Conservation (phyloP, 2,797 vertebrate genomes). For the Anniella stebbinsi region DNA sequence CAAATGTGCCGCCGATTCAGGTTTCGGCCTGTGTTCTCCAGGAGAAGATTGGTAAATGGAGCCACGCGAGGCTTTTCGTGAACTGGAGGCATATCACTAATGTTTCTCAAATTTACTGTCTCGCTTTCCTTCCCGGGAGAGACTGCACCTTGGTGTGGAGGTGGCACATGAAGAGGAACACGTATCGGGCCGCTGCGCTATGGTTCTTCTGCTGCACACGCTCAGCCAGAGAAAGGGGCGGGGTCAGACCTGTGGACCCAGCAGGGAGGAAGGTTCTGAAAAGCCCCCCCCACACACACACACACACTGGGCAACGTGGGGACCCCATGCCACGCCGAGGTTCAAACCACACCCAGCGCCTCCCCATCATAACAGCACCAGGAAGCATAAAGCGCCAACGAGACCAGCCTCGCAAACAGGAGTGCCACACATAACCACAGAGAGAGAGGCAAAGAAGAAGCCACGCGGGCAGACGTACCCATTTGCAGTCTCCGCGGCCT, state of each 20-base stretch:
- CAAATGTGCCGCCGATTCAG: neutral
- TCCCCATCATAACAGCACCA: neutral
- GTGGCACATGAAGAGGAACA: neutral
- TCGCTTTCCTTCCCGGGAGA: neutral
- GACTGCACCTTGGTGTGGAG: no score
- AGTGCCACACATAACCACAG: neutral
- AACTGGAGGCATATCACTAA: neutral
- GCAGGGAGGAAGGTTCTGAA: neutral
- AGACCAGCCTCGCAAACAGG: conserved; percentile 24
- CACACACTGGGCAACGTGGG: conserved; percentile 50
- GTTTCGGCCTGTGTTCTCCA: neutral
- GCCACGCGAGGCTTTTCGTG: neutral
- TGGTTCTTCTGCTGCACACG: neutral
- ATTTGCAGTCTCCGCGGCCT: conserved; percentile 69
- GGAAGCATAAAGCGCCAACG: conserved; percentile 53
- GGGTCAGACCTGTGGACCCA: no score
- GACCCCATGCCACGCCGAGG: conserved; percentile 35
- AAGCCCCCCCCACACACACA: conserved; percentile 29
- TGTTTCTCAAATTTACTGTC: neutral
- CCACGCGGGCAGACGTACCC: conserved; percentile 72
- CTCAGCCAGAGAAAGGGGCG: neutral
- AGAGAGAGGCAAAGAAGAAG: conserved; percentile 63
- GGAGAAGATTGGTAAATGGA: neutral
- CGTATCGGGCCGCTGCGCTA: no score
- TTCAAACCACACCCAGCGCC: conserved; percentile 44